Percentiles rank a stretch among this genome's conserved stretches.
Evolutionary conservation across 2,113 vertebrate genomes (phyloP).

Genomic region (Seriola aureovittata): DNA sequence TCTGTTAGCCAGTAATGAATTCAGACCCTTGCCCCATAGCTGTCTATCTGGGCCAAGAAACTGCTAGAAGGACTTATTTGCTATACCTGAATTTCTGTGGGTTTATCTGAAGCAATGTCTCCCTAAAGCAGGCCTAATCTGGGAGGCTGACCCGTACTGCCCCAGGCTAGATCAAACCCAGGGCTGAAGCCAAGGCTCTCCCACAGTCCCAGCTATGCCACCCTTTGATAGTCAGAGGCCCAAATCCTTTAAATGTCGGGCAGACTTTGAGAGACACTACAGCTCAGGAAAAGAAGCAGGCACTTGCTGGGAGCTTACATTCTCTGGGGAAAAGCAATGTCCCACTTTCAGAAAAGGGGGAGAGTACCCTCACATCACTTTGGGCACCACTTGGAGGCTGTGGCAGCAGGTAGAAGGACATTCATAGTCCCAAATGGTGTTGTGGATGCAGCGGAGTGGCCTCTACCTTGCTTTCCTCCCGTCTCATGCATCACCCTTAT

Average conservation of each 20-base stretch:
- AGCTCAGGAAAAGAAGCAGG: conserved; percentile 63
- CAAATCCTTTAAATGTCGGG: conserved; percentile 75
- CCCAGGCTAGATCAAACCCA: conserved; percentile 70
- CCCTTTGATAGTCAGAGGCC: conserved; percentile 71
- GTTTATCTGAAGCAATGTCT: conserved; percentile 63
- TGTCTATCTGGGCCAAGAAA: conserved; percentile 68
- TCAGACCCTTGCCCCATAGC: conserved; percentile 53
- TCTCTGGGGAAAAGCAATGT: conserved; percentile 69
- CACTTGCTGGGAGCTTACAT: conserved; percentile 65
- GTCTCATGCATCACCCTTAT: conserved; percentile 58
- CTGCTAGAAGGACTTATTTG: conserved; percentile 66
- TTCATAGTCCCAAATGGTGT: conserved; percentile 66
- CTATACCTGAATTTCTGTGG: conserved; percentile 66
- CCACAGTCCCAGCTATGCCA: conserved; percentile 63
- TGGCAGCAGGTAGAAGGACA: conserved; percentile 71
- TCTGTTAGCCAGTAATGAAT: conserved; percentile 68
- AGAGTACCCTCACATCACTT: conserved; percentile 58
- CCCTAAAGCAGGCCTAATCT: conserved; percentile 71
- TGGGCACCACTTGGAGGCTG: conserved; percentile 53
- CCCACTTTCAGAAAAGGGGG: conserved; percentile 66
- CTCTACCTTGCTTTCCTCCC: conserved; percentile 57
- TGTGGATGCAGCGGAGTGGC: conserved; percentile 48
- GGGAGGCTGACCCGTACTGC: conserved; percentile 61
- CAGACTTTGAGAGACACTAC: conserved; percentile 69
- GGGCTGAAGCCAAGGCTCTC: conserved; percentile 64